A percentile compares a stretch with the other conserved stretches of the same genome.
These are phyloP conservation scores for Halcyon badia DNA, from an alignment of 2,797 vertebrate genomes.

Conservation along the genomic window DNA sequence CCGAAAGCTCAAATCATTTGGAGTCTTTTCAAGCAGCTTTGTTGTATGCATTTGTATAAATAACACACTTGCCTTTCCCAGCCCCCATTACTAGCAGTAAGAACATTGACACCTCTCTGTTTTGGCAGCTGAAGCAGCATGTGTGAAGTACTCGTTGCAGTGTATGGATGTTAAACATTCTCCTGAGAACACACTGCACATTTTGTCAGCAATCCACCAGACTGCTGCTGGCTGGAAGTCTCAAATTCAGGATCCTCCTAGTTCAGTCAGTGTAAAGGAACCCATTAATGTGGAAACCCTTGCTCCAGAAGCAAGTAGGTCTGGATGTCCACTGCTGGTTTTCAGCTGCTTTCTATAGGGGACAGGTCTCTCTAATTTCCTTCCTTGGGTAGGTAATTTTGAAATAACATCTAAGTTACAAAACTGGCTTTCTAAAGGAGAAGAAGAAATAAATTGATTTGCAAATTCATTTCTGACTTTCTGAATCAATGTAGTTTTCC, in stretches of 20 bases:
- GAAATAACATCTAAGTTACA: not conserved
- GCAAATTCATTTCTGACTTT: not conserved
- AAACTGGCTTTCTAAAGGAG: not conserved
- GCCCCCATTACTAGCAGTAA: not conserved
- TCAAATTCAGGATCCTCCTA: not conserved
- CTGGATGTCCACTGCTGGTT: not conserved
- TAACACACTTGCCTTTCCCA: slow-evolving; percentile 31
- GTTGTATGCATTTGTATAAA: not conserved
- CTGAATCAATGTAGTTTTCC: not conserved
- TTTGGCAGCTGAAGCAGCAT: slow-evolving; percentile 25
- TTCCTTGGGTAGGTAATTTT: not conserved
- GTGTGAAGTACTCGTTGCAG: slow-evolving; percentile 9
- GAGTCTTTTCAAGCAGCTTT: not conserved
- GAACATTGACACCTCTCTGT: not conserved
- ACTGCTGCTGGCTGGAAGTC: not conserved
- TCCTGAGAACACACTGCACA: not conserved
- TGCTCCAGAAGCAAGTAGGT: not conserved
- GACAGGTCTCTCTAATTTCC: not conserved
- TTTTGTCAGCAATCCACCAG: slow-evolving; percentile 26
- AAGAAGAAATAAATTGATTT: not conserved
- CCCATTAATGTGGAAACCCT: not conserved
- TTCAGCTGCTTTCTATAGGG: not conserved
- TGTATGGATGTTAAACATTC: slow-evolving; percentile 32
- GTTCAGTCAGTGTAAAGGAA: not conserved
- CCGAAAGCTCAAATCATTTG: not conserved